These are phyloP conservation scores for Donacobius atricapilla DNA, from an alignment of 2,113 vertebrate species.

Conservation along the genomic window DNA sequence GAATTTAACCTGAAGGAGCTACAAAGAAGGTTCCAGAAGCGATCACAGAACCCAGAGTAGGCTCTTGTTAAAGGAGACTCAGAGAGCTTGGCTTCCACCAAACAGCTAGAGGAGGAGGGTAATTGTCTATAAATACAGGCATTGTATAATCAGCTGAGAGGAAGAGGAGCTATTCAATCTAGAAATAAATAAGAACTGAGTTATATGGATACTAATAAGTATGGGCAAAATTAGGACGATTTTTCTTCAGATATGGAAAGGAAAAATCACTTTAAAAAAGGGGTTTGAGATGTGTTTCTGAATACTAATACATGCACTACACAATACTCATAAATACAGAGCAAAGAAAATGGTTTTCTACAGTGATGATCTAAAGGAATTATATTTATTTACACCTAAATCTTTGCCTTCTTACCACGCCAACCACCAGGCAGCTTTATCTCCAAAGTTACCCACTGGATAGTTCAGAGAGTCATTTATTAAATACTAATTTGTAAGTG, in stretches of 20 bases:
- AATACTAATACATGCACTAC: neutral
- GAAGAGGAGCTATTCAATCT: neutral
- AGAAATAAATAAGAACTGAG: neutral
- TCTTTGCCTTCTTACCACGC: neutral
- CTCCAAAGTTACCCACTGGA: neutral
- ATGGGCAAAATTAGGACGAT: neutral
- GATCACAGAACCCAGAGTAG: accelerated
- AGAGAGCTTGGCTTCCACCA: neutral
- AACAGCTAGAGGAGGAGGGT: neutral
- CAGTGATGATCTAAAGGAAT: neutral
- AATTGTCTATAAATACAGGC: neutral
- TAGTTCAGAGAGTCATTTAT: neutral
- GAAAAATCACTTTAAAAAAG: neutral
- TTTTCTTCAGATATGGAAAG: neutral
- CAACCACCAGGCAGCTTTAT: neutral
- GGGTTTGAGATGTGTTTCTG: neutral
- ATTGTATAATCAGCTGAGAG: neutral
- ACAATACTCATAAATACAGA: neutral
- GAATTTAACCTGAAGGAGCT: neutral
- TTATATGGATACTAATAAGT: neutral
- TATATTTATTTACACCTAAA: neutral
- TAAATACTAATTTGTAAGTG: neutral
- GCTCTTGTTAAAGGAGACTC: neutral
- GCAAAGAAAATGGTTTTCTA: neutral
- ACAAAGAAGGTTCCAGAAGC: neutral